phyloP scores from a whole-genome alignment of 2,888 invertebrate species.

The Fabriciana adippe region DNA sequence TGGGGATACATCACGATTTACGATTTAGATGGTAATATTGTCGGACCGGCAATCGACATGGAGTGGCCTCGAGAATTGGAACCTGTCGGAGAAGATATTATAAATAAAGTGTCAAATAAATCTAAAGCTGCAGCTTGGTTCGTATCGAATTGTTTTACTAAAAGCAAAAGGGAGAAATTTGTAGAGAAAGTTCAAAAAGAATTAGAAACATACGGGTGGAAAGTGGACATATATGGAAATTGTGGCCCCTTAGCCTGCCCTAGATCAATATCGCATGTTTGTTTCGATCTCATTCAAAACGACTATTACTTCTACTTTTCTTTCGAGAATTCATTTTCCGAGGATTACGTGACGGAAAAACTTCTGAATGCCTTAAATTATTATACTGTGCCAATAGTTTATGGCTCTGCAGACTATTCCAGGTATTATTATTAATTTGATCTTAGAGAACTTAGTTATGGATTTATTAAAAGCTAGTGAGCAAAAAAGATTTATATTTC shows the following conservation, averaged over 20 bases:
- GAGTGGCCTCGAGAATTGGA: constrained; percentile 42
- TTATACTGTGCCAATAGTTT: constrained; percentile 83
- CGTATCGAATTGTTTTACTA: constrained; percentile 47
- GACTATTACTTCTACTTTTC: constrained; percentile 51
- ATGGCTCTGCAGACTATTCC: constrained; percentile 82
- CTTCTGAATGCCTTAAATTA: constrained; percentile 64
- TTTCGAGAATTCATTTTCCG: constrained; percentile 49
- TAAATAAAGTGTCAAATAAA: constrained; percentile 43
- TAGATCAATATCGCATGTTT: constrained; percentile 30
- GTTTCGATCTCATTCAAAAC: constrained; percentile 41
- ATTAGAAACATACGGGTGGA: constrained; percentile 38
- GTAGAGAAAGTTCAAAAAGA: constrained; percentile 36
- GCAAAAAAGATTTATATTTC: too few relatives aligned
- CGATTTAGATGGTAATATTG: constrained; percentile 38
- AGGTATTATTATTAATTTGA: constrained; percentile 39
- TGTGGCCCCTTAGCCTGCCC: constrained; percentile 46
- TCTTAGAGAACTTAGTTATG: too few relatives aligned
- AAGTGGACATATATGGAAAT: constrained; percentile 46
- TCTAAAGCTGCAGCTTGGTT: constrained; percentile 50
- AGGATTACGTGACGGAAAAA: constrained; percentile 53
- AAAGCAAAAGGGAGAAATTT: constrained; percentile 37
- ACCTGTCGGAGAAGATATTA: constrained; percentile 40
- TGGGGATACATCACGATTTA: constrained; percentile 46
- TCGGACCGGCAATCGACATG: constrained; percentile 45
- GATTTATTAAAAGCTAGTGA: too few relatives aligned